phyloP scores from a whole-genome alignment of 2,113 vertebrate species.

The Caranx ignobilis region DNA sequence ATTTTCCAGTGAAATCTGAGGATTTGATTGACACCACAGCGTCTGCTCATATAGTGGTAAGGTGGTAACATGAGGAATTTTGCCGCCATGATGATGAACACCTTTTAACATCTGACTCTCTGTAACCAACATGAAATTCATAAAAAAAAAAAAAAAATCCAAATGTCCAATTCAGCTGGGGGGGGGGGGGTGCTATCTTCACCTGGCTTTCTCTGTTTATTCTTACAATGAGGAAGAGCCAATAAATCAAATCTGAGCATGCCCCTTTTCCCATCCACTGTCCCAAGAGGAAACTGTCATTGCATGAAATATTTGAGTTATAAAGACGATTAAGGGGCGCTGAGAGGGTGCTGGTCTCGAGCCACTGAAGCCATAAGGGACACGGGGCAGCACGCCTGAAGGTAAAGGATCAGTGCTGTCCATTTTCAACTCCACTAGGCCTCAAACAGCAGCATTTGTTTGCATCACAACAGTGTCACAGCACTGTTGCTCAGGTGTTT shows the following conservation, averaged over 20 bases:
- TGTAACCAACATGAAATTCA: slow-evolving; percentile 13
- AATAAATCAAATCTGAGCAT: slow-evolving; percentile 47
- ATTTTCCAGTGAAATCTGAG: slow-evolving; percentile 22
- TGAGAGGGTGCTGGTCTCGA: slow-evolving; percentile 56
- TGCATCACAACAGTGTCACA: not conserved
- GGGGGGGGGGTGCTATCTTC: slow-evolving; percentile 4
- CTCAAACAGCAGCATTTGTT: slow-evolving; percentile 20
- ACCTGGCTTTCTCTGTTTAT: slow-evolving; percentile 34
- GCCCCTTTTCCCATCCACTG: slow-evolving; percentile 15
- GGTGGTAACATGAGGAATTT: not conserved
- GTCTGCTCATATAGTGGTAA: not conserved
- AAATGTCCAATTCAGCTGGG: slow-evolving; percentile 3
- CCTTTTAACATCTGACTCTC: not conserved
- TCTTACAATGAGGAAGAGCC: slow-evolving; percentile 26
- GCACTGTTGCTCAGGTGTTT: not conserved
- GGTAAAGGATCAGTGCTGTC: slow-evolving; percentile 28
- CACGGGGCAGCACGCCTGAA: slow-evolving; percentile 7
- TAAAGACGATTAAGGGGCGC: slow-evolving; percentile 70
- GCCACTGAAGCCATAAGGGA: slow-evolving; percentile 53
- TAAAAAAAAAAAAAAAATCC: slow-evolving; percentile 8
- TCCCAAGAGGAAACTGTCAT: slow-evolving; percentile 55
- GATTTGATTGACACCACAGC: slow-evolving; percentile 8
- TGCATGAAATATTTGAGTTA: slow-evolving; percentile 60
- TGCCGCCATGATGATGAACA: not conserved
- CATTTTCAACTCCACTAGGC: slow-evolving; percentile 23